These are phyloP conservation scores for Pelecanus crispus DNA, from an alignment of 2,113 vertebrate species.

Conservation along the genomic window DNA sequence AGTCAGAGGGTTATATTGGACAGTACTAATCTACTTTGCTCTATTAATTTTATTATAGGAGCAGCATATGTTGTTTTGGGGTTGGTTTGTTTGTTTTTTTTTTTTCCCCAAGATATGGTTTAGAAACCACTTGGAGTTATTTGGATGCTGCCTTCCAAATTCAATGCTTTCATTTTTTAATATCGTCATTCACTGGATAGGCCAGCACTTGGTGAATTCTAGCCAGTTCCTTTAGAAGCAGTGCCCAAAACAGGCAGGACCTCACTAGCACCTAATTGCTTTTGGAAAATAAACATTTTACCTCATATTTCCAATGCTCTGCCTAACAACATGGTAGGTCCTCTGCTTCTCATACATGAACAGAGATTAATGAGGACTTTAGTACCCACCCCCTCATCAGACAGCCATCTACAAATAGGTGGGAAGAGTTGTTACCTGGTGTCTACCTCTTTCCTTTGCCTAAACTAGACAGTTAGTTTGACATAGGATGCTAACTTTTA, in stretches of 20 bases:
- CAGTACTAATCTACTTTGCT: background rate
- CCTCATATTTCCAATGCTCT: conserved; percentile 1
- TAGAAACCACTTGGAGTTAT: background rate
- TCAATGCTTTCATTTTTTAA: background rate
- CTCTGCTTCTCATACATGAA: background rate
- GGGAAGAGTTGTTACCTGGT: background rate
- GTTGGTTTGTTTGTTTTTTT: no score
- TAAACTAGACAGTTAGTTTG: no score
- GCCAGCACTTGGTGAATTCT: background rate
- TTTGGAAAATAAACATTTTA: conserved; percentile 49
- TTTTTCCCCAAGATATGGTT: background rate
- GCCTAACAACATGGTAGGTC: background rate
- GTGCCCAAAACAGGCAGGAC: background rate
- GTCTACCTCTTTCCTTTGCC: background rate
- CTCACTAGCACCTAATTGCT: conserved; percentile 31
- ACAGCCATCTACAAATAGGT: no score
- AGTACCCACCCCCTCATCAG: background rate
- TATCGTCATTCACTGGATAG: background rate
- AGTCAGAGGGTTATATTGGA: background rate
- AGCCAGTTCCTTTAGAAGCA: background rate
- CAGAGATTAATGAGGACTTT: background rate
- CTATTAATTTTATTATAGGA: background rate
- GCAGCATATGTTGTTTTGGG: background rate
- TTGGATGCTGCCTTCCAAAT: background rate
- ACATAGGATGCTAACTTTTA: background rate